A percentile compares a stretch with the other conserved stretches of the same genome.
Evolutionary conservation across 2,113 vertebrate species (phyloP).

Genomic region (Mustelus asterias): DNA sequence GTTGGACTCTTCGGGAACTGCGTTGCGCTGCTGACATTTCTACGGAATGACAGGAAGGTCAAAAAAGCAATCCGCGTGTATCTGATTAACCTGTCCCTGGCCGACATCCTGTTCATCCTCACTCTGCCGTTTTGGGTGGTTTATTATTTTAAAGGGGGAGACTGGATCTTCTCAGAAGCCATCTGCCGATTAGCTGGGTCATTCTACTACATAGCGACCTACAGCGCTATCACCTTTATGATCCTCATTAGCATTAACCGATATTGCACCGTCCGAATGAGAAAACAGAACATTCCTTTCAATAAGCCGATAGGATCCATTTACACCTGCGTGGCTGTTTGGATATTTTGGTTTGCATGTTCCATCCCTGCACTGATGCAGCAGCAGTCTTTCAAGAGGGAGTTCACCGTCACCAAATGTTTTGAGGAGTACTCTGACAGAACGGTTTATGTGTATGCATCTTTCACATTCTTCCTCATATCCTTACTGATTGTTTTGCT

Average conservation of each 20-base stretch:
- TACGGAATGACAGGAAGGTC: slow-evolving; percentile 42
- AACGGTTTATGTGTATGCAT: slow-evolving; percentile 41
- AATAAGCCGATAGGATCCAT: slow-evolving; percentile 21
- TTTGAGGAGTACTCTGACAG: slow-evolving; percentile 46
- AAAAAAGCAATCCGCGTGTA: slow-evolving; percentile 53
- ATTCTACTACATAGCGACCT: slow-evolving; percentile 50
- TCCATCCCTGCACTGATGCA: slow-evolving; percentile 46
- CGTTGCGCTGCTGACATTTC: slow-evolving; percentile 48
- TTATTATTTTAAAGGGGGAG: slow-evolving; percentile 47
- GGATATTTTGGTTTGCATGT: slow-evolving; percentile 48
- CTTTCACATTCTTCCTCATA: slow-evolving; percentile 43
- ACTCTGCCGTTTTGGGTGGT: slow-evolving; percentile 54
- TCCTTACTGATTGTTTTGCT: slow-evolving; percentile 52
- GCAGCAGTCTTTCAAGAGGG: slow-evolving; percentile 41
- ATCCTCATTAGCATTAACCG: slow-evolving; percentile 50
- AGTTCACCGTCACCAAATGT: slow-evolving; percentile 40
- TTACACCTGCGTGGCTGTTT: slow-evolving; percentile 42
- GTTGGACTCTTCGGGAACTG: slow-evolving; percentile 53
- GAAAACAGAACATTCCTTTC: slow-evolving; percentile 35
- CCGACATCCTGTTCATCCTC: slow-evolving; percentile 53
- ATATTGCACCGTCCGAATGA: slow-evolving; percentile 40
- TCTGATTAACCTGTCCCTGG: slow-evolving; percentile 55
- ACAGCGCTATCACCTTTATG: slow-evolving; percentile 51
- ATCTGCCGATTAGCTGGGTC: slow-evolving; percentile 46
- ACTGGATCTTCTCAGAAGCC: slow-evolving; percentile 50